Conservation (phyloP, 2,113 vertebrate species). For the Lagenorhynchus albirostris region DNA sequence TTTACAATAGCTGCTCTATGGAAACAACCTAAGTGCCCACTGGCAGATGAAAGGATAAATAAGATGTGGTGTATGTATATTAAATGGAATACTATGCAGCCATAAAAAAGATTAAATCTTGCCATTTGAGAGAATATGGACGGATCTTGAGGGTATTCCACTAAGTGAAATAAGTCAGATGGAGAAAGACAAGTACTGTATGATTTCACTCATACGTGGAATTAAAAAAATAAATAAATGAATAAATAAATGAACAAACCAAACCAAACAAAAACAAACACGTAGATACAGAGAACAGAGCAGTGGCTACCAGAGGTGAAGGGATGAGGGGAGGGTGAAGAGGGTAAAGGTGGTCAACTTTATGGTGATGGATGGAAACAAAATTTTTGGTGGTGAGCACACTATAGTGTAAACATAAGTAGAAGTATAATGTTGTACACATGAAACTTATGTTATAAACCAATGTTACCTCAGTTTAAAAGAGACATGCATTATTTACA, state of each 20-base stretch:
- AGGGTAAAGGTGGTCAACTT: background rate
- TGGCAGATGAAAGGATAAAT: background rate
- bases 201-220: background rate
- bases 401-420: background rate
- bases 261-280: background rate
- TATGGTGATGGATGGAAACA: background rate
- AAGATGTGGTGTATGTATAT: background rate
- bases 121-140: background rate
- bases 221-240: background rate
- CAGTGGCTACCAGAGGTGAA: background rate
- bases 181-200: background rate
- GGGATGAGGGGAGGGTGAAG: background rate
- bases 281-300: background rate
- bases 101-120: background rate
- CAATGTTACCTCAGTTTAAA: background rate
- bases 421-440: background rate
- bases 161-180: background rate
- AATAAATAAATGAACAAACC: background rate
- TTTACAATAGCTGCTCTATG: background rate
- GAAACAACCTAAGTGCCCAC: background rate
- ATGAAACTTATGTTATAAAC: background rate
- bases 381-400: background rate
- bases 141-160: background rate
- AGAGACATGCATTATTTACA: background rate
- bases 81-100: background rate